Percentiles rank a stretch among this genome's conserved stretches.
phyloP scores from a whole-genome alignment of 2,797 vertebrate species.

The Macropodus opercularis region DNA sequence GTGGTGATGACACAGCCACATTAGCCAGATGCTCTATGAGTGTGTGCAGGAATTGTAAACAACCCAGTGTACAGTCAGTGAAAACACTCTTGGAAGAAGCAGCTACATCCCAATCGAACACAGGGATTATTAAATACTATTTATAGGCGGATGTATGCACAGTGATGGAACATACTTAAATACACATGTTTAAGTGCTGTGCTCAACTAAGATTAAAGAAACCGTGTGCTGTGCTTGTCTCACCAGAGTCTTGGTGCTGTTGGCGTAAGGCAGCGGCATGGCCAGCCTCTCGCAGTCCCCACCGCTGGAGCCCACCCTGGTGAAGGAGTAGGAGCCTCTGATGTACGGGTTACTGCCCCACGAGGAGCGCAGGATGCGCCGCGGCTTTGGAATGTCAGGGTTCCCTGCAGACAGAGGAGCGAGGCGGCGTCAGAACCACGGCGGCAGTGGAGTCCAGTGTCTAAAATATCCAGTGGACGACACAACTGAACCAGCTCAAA shows the following conservation, averaged over 20 bases:
- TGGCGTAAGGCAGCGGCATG: constrained; percentile 92
- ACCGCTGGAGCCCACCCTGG: constrained; percentile 95
- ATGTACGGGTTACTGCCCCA: constrained; percentile 97
- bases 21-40: constrained; percentile 29
- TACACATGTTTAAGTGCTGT: neutral
- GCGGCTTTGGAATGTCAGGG: constrained; percentile 97
- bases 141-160: neutral
- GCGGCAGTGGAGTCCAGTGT: too few species aligned
- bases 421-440: neutral
- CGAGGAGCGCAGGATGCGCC: constrained; percentile 92
- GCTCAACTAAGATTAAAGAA: neutral
- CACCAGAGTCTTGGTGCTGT: constrained; percentile 95
- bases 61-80: constrained; percentile 15
- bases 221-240: constrained; percentile 45
- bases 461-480: neutral
- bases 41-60: constrained; percentile 39
- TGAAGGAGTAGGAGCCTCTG: constrained; percentile 97
- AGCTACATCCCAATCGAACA: neutral
- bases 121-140: neutral
- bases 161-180: neutral
- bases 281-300: constrained; percentile 93
- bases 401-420: constrained; percentile 84
- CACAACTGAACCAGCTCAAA: constrained; percentile 1
- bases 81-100: neutral
- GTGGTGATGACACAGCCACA: constrained; percentile 30